Base-by-base conservation (phyloP, 2,797 vertebrate genomes). In the Sebastolobus altivelis region DNA sequence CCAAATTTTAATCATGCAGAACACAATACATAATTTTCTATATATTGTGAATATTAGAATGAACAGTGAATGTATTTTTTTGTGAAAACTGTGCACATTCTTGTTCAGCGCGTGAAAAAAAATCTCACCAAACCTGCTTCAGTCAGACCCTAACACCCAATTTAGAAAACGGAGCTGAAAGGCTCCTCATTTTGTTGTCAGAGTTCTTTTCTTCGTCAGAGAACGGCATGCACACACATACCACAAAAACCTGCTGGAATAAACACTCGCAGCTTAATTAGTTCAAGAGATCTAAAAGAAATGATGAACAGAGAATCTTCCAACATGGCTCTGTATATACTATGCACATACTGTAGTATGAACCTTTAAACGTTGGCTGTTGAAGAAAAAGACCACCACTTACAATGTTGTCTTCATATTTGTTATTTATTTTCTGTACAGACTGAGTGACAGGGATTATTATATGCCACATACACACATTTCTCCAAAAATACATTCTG, bases 371-470 rank as follows among this genome's bases (percentile, higher is more conserved):
- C 29, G 6, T 43, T 3, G 1, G 0, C 37, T 60, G 27, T 40
- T 33, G 0, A 77, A 66, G 49, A 82, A 85, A 82, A 82, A 65
- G 8, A 65, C 0, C 27, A 77, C 9, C 12, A 40, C 14, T 54
- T 3, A 40, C 27, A 72, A 60, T 12, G 14, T 59, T 72, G 31
- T 86, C n/a, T 62, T 60, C 4, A 72, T 13, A 60, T 79, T 2
- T 70, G 68, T 81, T 75, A 73, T 87, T 90, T 88, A 87, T 88
- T 91, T 4, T 27, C 40, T 52, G 27, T 69, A 87, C 63, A 87
- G 10, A 80, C 46, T 54, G 35, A 79, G 37, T 62, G 58, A 78
- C 83, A 88, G 67, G 20, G 18, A 77, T 59, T 40, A 75, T 77
- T 63, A 76, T 29, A 75, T 6, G 7, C 14, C 56, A 81, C 33